Evolutionary conservation across 2,113 vertebrate genomes (phyloP), one percentile per base, ranked within the genome.

Genomic region (Phocoena sinus): DNA sequence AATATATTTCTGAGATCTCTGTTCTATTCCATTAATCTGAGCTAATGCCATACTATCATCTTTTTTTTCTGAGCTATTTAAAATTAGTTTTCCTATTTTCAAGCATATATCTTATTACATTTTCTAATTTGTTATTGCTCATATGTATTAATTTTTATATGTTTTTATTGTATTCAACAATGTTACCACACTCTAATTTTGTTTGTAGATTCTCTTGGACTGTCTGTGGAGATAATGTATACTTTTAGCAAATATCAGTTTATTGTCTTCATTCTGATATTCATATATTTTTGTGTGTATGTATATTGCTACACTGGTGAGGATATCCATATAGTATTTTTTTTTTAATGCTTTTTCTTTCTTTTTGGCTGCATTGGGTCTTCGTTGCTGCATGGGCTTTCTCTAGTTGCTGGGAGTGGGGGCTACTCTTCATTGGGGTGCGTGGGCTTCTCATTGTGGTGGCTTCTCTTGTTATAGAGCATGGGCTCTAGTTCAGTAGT

Each of bases 171-270:
- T 81, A 83, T 91, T 95, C 26, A 73, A 28, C 63, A 85, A 73
- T 4, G 23, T 86, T 95, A 80, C 28, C 38, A 88, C 26, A 74
- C 2, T 76, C 50, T 83, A 81, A 25, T 81, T 91, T 87, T 95
- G 38, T 74, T 81, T 96, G 8, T 63, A 67, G 47, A 84, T 33
- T 77, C 68, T 73, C 62, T 73, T 60, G 11, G 44, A 25, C 36
- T 92, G 18, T 79, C 36, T 92, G 18, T 79, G 50, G 44, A 81
- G 62, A 81, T 82, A 70, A 71, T 89, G 23, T 94, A 41, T 89
- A 12, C 73, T 92, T 97, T 95, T 89, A 96, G 86, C 62, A 97
- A 93, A 71, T 73, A 53, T 3, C 65, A 84, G 31, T 68, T 84
- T 73, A 50, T 36, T 63, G 18, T 80, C 25, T 89, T 71, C 31